Conservation (phyloP, 2,113 vertebrate species). For the Chunga burmeisteri region DNA sequence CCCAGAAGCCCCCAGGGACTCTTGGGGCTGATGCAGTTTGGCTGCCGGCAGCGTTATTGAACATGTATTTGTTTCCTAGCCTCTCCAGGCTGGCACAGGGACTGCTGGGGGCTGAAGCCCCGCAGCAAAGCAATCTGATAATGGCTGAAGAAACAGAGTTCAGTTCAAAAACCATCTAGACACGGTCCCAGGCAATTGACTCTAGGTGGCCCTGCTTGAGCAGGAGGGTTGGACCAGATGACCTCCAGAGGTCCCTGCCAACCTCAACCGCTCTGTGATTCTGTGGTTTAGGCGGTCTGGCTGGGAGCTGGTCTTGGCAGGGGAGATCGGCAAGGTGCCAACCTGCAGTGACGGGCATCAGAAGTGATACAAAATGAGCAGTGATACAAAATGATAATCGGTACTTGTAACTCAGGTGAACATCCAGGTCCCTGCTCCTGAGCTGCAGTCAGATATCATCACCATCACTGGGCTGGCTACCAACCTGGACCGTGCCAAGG, state of each 20-base stretch:
- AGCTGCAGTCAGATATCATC: conserved; percentile 91
- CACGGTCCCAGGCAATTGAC: background rate
- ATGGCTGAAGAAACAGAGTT: background rate
- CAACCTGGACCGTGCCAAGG: conserved; percentile 91
- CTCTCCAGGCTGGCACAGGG: background rate
- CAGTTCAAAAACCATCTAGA: background rate
- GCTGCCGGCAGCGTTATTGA: background rate
- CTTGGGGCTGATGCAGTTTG: background rate
- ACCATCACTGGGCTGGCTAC: conserved; percentile 89
- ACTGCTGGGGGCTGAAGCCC: background rate
- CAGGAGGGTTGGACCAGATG: background rate
- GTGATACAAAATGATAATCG: rapidly evolving
- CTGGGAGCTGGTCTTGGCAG: background rate
- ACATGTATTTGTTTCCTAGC: background rate
- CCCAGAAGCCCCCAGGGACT: background rate
- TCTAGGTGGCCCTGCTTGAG: background rate
- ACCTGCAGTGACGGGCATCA: background rate
- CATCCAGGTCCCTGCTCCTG: conserved; percentile 96
- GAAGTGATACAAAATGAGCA: background rate
- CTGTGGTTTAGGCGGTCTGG: background rate
- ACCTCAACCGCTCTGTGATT: background rate
- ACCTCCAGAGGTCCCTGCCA: background rate
- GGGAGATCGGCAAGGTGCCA: background rate
- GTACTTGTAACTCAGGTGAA: conserved; percentile 80
- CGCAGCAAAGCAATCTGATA: background rate